Evolutionary conservation across 2,888 invertebrate species (phyloP).

Genomic region (Seladonia tumulorum): DNA sequence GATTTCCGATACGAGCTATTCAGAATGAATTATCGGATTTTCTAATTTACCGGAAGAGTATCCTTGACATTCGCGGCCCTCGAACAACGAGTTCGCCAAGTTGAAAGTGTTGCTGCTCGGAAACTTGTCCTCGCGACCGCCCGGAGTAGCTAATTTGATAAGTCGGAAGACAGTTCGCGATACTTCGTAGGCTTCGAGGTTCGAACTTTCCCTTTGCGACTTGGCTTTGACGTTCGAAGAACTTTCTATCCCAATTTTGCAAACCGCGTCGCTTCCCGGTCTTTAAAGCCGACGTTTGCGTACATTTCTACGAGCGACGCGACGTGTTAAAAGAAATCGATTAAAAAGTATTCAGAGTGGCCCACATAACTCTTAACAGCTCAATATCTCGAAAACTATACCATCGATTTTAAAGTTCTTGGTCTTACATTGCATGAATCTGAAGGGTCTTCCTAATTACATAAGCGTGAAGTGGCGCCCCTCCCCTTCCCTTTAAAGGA

Average conservation of each 20-base stretch:
- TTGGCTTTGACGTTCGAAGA: not conserved
- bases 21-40: not conserved
- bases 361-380: no score
- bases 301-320: not conserved
- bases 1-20: no score
- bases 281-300: not conserved
- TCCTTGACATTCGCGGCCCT: not conserved
- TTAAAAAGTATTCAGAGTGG: not conserved
- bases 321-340: not conserved
- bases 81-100: conserved; percentile 3
- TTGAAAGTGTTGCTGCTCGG: not conserved
- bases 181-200: not conserved
- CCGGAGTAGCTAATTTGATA: not conserved
- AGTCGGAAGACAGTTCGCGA: not conserved
- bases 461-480: no score
- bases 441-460: no score
- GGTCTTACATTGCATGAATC: no score
- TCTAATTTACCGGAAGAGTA: not conserved
- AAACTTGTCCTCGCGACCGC: not conserved
- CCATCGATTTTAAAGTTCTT: no score
- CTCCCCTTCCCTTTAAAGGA: no score
- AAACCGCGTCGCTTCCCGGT: not conserved
- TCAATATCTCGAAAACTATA: no score
- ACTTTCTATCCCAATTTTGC: not conserved
- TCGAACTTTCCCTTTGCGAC: not conserved